Evolutionary conservation across 2,113 vertebrate species (phyloP).

Genomic region (Syrrhaptes paradoxus): DNA sequence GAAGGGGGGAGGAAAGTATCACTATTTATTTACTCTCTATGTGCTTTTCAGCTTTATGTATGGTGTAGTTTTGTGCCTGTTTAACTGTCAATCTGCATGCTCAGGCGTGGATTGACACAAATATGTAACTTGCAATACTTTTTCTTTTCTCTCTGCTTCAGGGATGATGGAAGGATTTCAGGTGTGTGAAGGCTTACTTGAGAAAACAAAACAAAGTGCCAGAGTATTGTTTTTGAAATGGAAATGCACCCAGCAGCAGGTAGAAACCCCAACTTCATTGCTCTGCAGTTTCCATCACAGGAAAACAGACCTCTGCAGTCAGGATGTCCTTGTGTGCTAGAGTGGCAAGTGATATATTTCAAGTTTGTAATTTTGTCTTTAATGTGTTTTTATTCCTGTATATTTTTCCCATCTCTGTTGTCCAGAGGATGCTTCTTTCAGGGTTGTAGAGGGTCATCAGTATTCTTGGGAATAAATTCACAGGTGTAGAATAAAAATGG

Average conservation of each 20-base stretch:
- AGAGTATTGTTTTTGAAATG: slow-evolving; percentile 12
- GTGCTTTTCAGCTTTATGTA: background rate
- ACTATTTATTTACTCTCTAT: background rate
- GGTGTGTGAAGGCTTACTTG: background rate
- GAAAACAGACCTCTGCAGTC: background rate
- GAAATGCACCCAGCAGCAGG: background rate
- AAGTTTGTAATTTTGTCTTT: background rate
- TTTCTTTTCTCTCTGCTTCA: background rate
- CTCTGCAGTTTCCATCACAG: background rate
- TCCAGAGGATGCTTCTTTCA: background rate
- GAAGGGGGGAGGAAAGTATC: background rate
- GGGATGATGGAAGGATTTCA: background rate
- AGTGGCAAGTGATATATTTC: background rate
- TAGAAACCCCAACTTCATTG: background rate
- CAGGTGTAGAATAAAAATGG: background rate
- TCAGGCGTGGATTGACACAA: background rate
- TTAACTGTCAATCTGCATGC: background rate
- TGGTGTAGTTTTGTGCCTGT: background rate
- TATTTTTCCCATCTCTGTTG: background rate
- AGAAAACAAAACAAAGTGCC: background rate
- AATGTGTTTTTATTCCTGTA: background rate
- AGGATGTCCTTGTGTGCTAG: background rate
- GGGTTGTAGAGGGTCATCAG: background rate
- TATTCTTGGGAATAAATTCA: background rate
- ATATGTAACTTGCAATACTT: background rate